These are phyloP conservation scores for Patella pellucida DNA, from an alignment of 2,888 invertebrate species.

Conservation along the genomic window DNA sequence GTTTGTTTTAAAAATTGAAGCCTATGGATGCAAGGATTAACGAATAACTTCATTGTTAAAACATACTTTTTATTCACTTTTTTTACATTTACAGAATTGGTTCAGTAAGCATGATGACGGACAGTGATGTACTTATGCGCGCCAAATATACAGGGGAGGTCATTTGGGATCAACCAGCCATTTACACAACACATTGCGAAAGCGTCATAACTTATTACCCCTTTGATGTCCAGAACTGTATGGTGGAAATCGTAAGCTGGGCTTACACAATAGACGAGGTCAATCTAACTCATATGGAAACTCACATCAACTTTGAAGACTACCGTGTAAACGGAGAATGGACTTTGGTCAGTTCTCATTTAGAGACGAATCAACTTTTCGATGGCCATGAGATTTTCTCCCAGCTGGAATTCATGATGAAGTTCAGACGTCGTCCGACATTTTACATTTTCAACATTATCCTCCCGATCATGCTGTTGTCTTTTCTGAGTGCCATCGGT, in stretches of 20 bases:
- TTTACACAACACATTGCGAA: conserved; percentile 32
- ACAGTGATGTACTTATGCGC: conserved; percentile 23
- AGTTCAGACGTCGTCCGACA: conserved; percentile 26
- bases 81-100: conserved; percentile 19
- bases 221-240: conserved; percentile 36
- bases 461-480: conserved; percentile 35
- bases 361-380: background rate
- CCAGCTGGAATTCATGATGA: conserved; percentile 33
- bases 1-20: too few species aligned
- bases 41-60: too few species aligned
- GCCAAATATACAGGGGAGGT: conserved; percentile 30
- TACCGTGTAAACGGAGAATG: conserved; percentile 32
- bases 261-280: conserved; percentile 30
- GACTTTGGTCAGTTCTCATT: conserved; percentile 22
- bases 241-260: conserved; percentile 33
- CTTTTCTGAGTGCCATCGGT: conserved; percentile 30
- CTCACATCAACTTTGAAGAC: conserved; percentile 25
- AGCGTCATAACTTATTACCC: conserved; percentile 39
- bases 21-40: too few species aligned
- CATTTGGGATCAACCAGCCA: conserved; percentile 35
- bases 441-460: conserved; percentile 35
- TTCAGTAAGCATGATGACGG: conserved; percentile 22
- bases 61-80: too few species aligned
- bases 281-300: conserved; percentile 21
- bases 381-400: background rate